Evolutionary conservation across 2,888 invertebrate genomes (phyloP).

Genomic region (Acrocera orbiculus): DNA sequence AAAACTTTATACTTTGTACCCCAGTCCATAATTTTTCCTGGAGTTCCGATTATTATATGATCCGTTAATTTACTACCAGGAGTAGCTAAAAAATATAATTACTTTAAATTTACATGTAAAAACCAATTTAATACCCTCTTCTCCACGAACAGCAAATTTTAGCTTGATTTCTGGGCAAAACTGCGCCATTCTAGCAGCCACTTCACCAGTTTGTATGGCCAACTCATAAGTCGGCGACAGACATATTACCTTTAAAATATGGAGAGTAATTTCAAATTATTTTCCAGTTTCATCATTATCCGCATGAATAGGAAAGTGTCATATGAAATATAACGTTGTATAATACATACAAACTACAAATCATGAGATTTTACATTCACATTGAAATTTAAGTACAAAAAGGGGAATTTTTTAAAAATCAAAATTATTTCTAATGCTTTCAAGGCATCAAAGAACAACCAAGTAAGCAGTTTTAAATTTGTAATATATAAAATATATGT

Average conservation of each 20-base stretch:
- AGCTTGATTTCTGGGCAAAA: slow-evolving; percentile 81
- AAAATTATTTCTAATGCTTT: too few relatives aligned
- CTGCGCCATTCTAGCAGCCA: slow-evolving; percentile 90
- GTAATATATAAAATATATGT: too few relatives aligned
- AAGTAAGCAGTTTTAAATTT: too few relatives aligned
- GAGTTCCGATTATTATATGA: slow-evolving; percentile 94
- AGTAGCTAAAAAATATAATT: too few relatives aligned
- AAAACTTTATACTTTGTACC: slow-evolving; percentile 67
- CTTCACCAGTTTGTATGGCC: slow-evolving; percentile 93
- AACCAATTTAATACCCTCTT: slow-evolving; percentile 55
- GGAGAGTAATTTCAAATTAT: neutral
- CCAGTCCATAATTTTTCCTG: slow-evolving; percentile 96
- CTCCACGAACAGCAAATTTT: slow-evolving; percentile 85
- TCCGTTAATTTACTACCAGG: slow-evolving; percentile 56
- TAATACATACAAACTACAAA: too few relatives aligned
- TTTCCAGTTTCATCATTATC: neutral
- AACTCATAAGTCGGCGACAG: slow-evolving; percentile 96
- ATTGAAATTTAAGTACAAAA: too few relatives aligned
- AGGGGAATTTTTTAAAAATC: too few relatives aligned
- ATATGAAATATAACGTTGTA: too few relatives aligned
- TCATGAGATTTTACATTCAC: too few relatives aligned
- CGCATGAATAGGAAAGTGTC: too few relatives aligned
- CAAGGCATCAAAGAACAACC: too few relatives aligned
- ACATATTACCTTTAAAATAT: slow-evolving; percentile 51
- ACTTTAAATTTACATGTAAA: too few relatives aligned